Conservation (phyloP, 1,140 invertebrate species). For the Ceratitis capitata region DNA sequence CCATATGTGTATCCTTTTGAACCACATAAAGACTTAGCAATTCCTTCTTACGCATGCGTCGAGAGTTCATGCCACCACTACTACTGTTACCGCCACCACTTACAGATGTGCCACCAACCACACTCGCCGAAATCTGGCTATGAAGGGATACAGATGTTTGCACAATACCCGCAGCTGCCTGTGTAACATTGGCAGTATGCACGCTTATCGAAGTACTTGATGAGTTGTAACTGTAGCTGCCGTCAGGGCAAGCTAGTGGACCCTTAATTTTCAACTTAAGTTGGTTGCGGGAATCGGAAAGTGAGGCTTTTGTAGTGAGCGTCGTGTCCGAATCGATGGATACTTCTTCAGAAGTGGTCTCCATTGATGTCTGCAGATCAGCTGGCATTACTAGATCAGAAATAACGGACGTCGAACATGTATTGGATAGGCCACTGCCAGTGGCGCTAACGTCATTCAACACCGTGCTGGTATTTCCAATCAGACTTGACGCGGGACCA, state of each 20-base stretch:
- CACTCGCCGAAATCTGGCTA: conserved; percentile 48
- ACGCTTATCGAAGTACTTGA: conserved; percentile 42
- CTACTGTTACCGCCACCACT: conserved; percentile 45
- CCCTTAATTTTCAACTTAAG: conserved; percentile 92
- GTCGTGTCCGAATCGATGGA: conserved; percentile 67
- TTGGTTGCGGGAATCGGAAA: conserved; percentile 82
- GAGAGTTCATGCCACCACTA: conserved; percentile 73
- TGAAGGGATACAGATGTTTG: conserved; percentile 52
- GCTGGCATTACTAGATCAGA: conserved; percentile 42
- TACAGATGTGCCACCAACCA: conserved; percentile 47
- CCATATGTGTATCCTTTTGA: conserved; percentile 83
- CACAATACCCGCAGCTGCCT: conserved; percentile 47
- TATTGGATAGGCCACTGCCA: conserved; percentile 43
- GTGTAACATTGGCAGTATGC: conserved; percentile 47
- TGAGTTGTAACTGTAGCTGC: background rate
- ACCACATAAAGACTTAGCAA: conserved; percentile 84
- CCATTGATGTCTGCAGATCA: conserved; percentile 51
- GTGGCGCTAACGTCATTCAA: background rate
- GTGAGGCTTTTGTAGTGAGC: conserved; percentile 72
- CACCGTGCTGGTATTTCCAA: background rate
- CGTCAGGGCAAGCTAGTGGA: conserved; percentile 70
- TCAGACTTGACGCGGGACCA: background rate
- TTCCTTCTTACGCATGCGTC: conserved; percentile 90
- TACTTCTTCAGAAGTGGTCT: conserved; percentile 65
- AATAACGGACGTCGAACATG: conserved; percentile 48